Base-by-base conservation (phyloP, 2,797 vertebrate genomes). In the Knipowitschia caucasica region DNA sequence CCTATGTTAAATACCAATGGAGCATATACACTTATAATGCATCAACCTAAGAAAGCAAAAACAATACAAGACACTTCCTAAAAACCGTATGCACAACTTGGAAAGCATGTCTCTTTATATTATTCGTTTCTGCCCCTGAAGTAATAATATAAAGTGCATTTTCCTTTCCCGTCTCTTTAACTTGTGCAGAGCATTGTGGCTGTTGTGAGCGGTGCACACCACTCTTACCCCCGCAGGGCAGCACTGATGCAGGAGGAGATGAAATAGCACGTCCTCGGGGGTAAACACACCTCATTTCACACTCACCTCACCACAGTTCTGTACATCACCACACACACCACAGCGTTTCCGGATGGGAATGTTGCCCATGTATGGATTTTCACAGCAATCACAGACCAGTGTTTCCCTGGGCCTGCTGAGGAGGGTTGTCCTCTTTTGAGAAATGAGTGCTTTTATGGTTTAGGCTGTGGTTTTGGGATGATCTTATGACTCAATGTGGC, bases 241-340 rank as follows among this genome's bases (percentile, higher is more conserved):
- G 67, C 85, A 77, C 76, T 63, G 80, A 88, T 82, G 80, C 79
- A 71, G 78, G 76, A 81, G 70, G 75, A 88, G 86, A 88, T 86
- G 83, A 88, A 83, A 84, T 79, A 78, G 70, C 68, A 78, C 62
- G 59, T 75, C 86, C 83, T 85, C 75, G 80, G 84, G 86, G 84
- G 60, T 88, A 88, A 88, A 88, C 83, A 88, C 76, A 86, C 79
- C 80, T 80, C 67, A 5, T 56, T 79, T 78, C 73, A 75, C 66
- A 56, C 75, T 59, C 56, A 39, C 69, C 73, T 62, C 59, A 46
- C 55, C 29, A 52, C 46, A 44, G 11, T 38, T 18, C 33, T 7
- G 24, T 38, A 64, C 61, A 45, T 40, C 69, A 53, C 33, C 58
- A 44, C 55, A 56, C 55, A 61, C 42, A 38, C 42, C 25, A 27